Base-by-base conservation (phyloP, 1,140 invertebrate species). In the Pentalonia nigronervosa region DNA sequence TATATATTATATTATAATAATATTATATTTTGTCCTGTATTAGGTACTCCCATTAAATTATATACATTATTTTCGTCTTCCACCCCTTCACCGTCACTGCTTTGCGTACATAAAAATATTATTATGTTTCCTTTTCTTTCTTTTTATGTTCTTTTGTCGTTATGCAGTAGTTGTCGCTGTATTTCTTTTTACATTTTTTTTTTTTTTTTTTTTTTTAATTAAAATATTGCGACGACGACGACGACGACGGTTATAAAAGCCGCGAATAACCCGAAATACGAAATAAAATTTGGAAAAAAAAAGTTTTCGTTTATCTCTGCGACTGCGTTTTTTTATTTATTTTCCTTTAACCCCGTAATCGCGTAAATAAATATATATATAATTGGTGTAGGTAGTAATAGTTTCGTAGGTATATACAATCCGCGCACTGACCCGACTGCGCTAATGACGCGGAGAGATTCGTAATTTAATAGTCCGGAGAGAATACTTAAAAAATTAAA, bases 131-230 rank as follows among this genome's bases (percentile, higher is more conserved):
- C 36, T 86, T 45, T 47, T 86, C 84, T 30, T 41, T 87, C 47
- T 36, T 87, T 87, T 87, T 48, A 30, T 87, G 30, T n/a, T 30
- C 30, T 76, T 76, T 34, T 48, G 47, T 48, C 23, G 23, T 76
- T 76, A 0, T 25, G 56, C 56, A 25, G 50, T 20, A 21, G 56
- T 56, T 56, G 56, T 56, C 56, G 56, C 25, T 25, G 56, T 56
- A 53, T 23, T 53, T 56, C 9, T 25, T 2, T 20, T 50, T 50
- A 1, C 20, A 41, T 4, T 2, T 50, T 20, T 21, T 83, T 30
- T 84, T 45, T 47, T 47, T 47, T 86, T 47, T 86, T 87, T 87
- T 48, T 87, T 87, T 87, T 87, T 48, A 87, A 87, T 87, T 87
- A 87, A 87, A 87, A 34, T 50, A 87, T 87, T 11, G 47, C 86